phyloP scores from a whole-genome alignment of 2,797 vertebrate genomes.

The Thaleichthys pacificus region DNA sequence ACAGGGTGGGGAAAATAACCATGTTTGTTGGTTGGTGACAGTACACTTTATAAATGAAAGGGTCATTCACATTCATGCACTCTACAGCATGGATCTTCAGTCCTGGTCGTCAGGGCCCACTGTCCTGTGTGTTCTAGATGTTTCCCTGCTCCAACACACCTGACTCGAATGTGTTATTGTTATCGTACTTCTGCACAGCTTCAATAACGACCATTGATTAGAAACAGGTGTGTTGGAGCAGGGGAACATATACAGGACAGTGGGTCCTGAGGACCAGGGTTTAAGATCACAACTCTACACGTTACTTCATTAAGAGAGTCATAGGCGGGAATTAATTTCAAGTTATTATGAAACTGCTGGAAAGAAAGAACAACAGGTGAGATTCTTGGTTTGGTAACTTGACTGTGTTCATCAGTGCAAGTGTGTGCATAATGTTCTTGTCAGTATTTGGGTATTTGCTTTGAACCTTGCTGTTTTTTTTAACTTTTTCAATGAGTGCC shows the following conservation, averaged over 20 bases:
- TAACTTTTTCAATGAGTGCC: neutral
- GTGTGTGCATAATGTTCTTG: conserved; percentile 5
- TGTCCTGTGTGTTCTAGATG: no score
- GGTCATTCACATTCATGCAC: neutral
- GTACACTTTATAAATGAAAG: conserved; percentile 36
- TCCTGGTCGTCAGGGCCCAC: no score
- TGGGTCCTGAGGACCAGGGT: no score
- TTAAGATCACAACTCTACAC: conserved; percentile 16
- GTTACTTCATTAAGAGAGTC: conserved; percentile 29
- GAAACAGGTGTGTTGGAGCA: no score
- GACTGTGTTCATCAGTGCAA: neutral
- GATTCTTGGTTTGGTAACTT: neutral
- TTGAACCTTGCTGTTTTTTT: neutral
- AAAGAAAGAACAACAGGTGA: no score
- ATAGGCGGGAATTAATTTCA: conserved; percentile 22
- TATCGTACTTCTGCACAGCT: no score
- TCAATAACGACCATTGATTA: no score
- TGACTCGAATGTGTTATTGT: no score
- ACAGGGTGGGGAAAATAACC: neutral
- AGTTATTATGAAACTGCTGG: no score
- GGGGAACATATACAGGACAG: no score
- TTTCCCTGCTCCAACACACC: no score
- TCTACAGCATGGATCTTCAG: no score
- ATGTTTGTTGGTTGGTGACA: neutral
- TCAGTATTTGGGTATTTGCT: conserved; percentile 9